Evolutionary conservation across 2,888 invertebrate species (phyloP), one percentile per base, ranked within the genome.

Genomic region (Seira ritae): DNA sequence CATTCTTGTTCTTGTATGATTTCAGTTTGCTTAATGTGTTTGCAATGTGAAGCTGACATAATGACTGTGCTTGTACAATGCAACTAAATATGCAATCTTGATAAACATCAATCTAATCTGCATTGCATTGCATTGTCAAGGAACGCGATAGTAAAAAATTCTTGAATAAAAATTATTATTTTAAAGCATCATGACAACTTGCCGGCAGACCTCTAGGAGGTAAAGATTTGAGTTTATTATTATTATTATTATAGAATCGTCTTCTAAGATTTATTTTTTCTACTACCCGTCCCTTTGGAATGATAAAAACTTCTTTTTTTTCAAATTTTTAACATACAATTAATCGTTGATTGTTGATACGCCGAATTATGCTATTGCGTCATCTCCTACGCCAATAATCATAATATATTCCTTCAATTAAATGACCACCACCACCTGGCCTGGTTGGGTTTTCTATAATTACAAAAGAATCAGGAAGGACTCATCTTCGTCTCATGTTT

Each of bases 401-500:
- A 50, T 20, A n/a, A n/a, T n/a, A 15, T 19, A 15, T 20, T 62
- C 62, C 4, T 8, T 19, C n/a, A 20, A 22, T 62, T 62, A 62
- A 62, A 62, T 20, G 20, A 20, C 62, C 19, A 62, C 62, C 62
- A 20, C 62, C 19, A 62, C 62, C 62, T 20, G 17, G 55, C 3
- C 12, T 55, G n/a, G n/a, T n/a, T n/a, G n/a, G n/a, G n/a, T 62
- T 50, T 50, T 50, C 15, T 19, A 20, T 62, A 62, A 62, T 62
- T 8, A 20, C 62, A 20, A 62, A 62, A 55, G 55, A 55, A 20
- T 62, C 62, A 62, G 62, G 22, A 62, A 20, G 62, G 20, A 15
- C 55, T 55, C 55, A 55, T 55, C 55, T 17, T 17, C 17, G 3
- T 22, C 62, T 20, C 62, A 62, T 22, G 10, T 20, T 20, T 20